A percentile compares a stretch with the other conserved stretches of the same genome.
These are phyloP conservation scores for Mixornis gularis DNA, from an alignment of 2,113 vertebrate species.

Conservation along the genomic window DNA sequence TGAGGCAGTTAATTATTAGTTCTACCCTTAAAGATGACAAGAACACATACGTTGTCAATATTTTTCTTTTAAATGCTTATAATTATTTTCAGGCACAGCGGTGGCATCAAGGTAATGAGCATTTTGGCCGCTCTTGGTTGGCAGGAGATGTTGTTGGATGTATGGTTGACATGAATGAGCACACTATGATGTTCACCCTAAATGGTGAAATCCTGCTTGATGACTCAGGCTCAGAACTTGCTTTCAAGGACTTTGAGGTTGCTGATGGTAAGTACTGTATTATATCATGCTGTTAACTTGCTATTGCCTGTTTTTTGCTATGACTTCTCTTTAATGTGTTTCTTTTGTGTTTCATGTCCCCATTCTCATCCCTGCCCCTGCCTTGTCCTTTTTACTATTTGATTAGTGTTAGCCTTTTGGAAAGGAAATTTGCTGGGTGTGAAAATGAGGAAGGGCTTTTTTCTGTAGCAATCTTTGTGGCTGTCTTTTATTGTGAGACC, in stretches of 20 bases:
- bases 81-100: constrained; percentile 81
- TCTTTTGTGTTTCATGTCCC: neutral
- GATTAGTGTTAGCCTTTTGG: neutral
- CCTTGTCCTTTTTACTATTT: neutral
- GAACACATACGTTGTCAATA: neutral
- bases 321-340: neutral
- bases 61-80: neutral
- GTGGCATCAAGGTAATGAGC: constrained; percentile 95
- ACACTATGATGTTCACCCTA: constrained; percentile 93
- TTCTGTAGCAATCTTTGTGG: neutral
- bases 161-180: constrained; percentile 94
- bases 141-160: constrained; percentile 90
- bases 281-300: neutral
- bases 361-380: accelerated
- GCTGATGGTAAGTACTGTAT: constrained; percentile 78
- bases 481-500: neutral
- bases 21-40: neutral
- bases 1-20: neutral
- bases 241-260: constrained; percentile 92
- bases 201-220: constrained; percentile 94
- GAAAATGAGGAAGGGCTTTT: neutral
- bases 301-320: neutral
- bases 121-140: constrained; percentile 91
- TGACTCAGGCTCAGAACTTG: constrained; percentile 91
- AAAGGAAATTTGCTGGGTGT: neutral